phyloP scores from a whole-genome alignment of 2,888 invertebrate genomes.

The Sepiola atlantica region DNA sequence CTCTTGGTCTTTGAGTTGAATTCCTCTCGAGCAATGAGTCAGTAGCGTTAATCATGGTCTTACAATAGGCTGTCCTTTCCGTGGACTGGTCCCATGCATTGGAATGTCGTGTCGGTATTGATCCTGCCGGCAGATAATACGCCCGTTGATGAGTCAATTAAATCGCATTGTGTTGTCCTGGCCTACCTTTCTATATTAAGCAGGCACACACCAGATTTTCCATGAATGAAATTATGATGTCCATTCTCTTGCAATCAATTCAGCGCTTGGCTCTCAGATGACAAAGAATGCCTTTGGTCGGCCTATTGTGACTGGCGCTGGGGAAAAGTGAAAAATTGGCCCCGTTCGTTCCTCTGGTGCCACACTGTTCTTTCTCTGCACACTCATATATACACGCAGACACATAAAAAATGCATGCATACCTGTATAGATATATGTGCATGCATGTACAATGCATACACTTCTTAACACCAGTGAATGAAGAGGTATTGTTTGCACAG shows the following conservation, averaged over 20 bases:
- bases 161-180: constrained; percentile 55
- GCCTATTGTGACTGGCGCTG: constrained; percentile 44
- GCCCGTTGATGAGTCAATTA: constrained; percentile 58
- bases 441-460: not conserved
- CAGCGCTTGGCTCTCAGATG: constrained; percentile 41
- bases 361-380: not conserved
- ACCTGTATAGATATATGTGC: not conserved
- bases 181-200: constrained; percentile 48
- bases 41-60: constrained; percentile 45
- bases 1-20: constrained; percentile 46
- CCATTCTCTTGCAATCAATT: constrained; percentile 46
- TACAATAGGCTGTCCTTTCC: constrained; percentile 41
- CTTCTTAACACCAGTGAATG: constrained; percentile 15
- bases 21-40: constrained; percentile 46
- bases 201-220: constrained; percentile 48
- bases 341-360: constrained; percentile 8
- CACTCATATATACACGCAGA: not conserved
- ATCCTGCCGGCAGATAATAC: constrained; percentile 57
- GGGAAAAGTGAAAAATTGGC: constrained; percentile 46
- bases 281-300: constrained; percentile 46
- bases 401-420: not conserved
- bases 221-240: constrained; percentile 45
- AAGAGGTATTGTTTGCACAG: constrained; percentile 10
- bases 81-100: constrained; percentile 48
- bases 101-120: constrained; percentile 56